phyloP scores from a whole-genome alignment of 2,888 invertebrate species.

The Timema cristinae region DNA sequence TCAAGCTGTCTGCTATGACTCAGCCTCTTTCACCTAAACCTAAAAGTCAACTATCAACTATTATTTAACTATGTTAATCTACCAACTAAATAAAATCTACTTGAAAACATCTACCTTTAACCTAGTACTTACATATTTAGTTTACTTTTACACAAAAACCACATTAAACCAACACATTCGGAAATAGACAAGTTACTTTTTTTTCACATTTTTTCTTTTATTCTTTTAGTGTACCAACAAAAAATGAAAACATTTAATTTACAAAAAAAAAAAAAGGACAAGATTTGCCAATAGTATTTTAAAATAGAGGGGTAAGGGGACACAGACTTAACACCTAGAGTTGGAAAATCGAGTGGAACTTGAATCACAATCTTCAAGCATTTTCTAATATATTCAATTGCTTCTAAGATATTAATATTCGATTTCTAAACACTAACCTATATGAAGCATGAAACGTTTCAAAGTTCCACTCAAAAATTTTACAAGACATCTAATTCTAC shows the following conservation, averaged over 20 bases:
- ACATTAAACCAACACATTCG: slow-evolving; percentile 28
- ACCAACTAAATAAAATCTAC: slow-evolving; percentile 5
- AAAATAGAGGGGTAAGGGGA: slow-evolving; percentile 5
- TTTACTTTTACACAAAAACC: slow-evolving; percentile 27
- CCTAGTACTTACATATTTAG: slow-evolving; percentile 24
- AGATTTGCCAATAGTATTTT: slow-evolving; percentile 2
- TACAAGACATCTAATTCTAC: no score
- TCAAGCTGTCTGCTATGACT: slow-evolving; percentile 28
- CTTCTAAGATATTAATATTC: no score
- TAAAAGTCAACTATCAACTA: slow-evolving; percentile 24
- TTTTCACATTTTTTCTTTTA: slow-evolving; percentile 18
- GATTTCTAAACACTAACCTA: no score
- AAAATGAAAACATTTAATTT: slow-evolving; percentile 18
- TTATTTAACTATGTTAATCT: slow-evolving; percentile 10
- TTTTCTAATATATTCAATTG: no score
- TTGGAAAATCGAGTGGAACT: slow-evolving; percentile 21
- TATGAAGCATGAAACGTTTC: no score
- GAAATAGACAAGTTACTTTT: slow-evolving; percentile 26
- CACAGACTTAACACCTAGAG: slow-evolving; percentile 12
- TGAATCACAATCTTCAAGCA: not conserved
- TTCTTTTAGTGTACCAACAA: slow-evolving; percentile 18
- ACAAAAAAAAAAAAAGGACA: slow-evolving; percentile 14
- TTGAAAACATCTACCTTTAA: slow-evolving; percentile 20
- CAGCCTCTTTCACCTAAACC: slow-evolving; percentile 27
- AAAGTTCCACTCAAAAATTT: no score